These are phyloP conservation scores for Tinea semifulvella DNA, from an alignment of 2,888 invertebrate genomes.

Conservation along the genomic window DNA sequence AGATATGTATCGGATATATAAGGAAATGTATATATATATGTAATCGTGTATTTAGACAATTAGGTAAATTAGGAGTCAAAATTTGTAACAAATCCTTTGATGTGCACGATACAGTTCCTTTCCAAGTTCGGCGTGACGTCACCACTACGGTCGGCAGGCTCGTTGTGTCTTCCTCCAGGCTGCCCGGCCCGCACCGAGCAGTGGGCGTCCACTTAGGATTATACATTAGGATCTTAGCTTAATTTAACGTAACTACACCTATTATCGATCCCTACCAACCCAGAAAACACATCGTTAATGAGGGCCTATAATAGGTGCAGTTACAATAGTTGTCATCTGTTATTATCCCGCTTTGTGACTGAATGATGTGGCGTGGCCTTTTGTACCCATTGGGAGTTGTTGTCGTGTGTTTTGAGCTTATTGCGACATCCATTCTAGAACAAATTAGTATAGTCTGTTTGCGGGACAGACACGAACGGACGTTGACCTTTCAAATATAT, in stretches of 20 bases:
- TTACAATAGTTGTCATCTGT: background rate
- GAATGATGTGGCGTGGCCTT: slow-evolving; percentile 67
- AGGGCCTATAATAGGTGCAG: too few relatives aligned
- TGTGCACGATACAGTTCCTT: slow-evolving; percentile 65
- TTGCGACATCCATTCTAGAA: slow-evolving; percentile 17
- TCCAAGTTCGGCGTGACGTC: slow-evolving; percentile 59
- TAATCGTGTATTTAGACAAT: background rate
- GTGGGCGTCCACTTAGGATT: too few relatives aligned
- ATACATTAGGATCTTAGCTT: too few relatives aligned
- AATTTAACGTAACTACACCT: too few relatives aligned
- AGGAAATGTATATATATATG: slow-evolving; percentile 5
- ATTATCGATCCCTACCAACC: too few relatives aligned
- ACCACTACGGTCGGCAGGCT: too few relatives aligned
- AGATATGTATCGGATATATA: slow-evolving; percentile 2
- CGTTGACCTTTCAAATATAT: too few relatives aligned
- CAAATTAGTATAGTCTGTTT: too few relatives aligned
- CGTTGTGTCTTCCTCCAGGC: too few relatives aligned
- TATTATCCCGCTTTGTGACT: slow-evolving; percentile 58
- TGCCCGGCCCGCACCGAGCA: too few relatives aligned
- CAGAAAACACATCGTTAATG: too few relatives aligned
- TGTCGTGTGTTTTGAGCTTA: slow-evolving; percentile 53
- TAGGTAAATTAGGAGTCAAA: slow-evolving; percentile 31
- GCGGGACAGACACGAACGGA: too few relatives aligned
- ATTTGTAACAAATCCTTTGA: slow-evolving; percentile 50
- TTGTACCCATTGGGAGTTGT: slow-evolving; percentile 55